Evolutionary conservation across 2,888 invertebrate genomes (phyloP), one percentile per base, ranked within the genome.

Genomic region (Eulithis testata): DNA sequence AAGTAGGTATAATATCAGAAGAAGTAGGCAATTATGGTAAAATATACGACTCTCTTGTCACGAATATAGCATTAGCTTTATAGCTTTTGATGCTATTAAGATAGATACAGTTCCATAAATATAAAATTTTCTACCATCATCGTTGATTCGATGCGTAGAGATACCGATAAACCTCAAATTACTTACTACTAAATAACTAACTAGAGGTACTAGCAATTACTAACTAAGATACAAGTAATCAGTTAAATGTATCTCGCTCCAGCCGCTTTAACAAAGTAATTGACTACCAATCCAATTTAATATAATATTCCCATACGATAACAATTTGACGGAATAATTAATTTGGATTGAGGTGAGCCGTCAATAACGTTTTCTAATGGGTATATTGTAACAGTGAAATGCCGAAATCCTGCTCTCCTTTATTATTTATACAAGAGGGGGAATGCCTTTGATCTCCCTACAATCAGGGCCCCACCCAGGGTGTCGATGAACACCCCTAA

Each of bases 371-470:
- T 74, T 70, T 72, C 68, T 74, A 75, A 77, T 76, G 74, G 76
- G 76, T 75, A 75, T 74, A 76, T 78, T 76, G 62, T 51, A 57
- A 62, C 59, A 43, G 76, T 79, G 72, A 82, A 77, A 81, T 76
- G 76, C 73, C 77, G 76, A 87, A 86, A 89, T 87, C 85, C 83
- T 77, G 73, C 75, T 77, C 79, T 82, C 76, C 79, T 84, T 79
- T 85, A 86, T 86, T 87, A 88, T 88, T 87, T 84, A 31, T 31
- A 86, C 82, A 80, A 79, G 79, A 84, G 85, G 86, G 86, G 85
- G 84, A 85, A 84, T 86, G 79, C 79, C 90, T 92, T 92, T 91
- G 91, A 92, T 92, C 87, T 87, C 57, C 55, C 60, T 60, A 43
- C 21, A 49, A 49, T 11, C 55, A 59, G 61, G 55, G 45, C 37